A percentile compares a stretch with the other conserved stretches of the same genome.
Conservation (phyloP, 1,140 invertebrate species). For the Zaprionus lachaisei region DNA sequence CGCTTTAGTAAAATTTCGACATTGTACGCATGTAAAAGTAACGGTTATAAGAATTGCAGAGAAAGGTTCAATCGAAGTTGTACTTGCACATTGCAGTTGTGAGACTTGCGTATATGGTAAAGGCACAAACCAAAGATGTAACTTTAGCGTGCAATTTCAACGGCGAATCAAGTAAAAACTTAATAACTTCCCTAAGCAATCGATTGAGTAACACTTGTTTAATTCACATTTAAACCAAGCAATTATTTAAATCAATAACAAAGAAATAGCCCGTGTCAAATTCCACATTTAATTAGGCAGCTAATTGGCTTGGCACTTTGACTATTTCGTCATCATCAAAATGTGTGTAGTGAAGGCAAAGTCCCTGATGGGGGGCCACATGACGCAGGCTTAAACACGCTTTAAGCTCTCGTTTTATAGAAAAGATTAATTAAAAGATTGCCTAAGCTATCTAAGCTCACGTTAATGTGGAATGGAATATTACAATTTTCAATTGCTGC, state of each 20-base stretch:
- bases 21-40: no score
- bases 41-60: background rate
- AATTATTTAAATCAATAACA: background rate
- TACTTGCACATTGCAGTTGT: background rate
- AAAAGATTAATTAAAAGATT: conserved; percentile 2
- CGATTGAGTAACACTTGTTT: background rate
- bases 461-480: background rate
- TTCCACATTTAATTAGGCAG: conserved; percentile 7
- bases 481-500: background rate
- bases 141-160: background rate
- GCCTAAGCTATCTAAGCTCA: background rate
- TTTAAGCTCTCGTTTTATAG: background rate
- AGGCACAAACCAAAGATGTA: background rate
- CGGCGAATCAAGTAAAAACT: no score
- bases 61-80: background rate
- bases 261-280: background rate
- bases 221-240: background rate
- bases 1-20: no score
- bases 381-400: background rate
- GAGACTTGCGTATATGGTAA: background rate
- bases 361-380: background rate
- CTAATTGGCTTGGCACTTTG: background rate
- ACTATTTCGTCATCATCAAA: conserved; percentile 1
- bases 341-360: background rate
- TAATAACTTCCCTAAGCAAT: background rate